These are phyloP conservation scores for Chymomyza amoena DNA, from an alignment of 2,888 invertebrate genomes.

Conservation along the genomic window DNA sequence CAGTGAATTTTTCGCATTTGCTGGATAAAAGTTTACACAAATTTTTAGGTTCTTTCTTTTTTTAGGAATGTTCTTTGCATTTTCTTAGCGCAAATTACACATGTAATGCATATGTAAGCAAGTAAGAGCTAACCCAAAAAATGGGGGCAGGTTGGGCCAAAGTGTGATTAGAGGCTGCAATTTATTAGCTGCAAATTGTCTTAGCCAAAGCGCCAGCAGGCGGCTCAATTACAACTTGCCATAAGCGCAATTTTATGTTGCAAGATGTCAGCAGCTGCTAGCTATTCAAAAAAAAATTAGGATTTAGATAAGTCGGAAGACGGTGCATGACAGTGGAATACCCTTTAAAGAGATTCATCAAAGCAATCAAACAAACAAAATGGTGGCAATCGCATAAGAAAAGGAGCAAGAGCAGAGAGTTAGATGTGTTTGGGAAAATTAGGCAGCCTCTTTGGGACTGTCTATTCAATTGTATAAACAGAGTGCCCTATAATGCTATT, in stretches of 20 bases:
- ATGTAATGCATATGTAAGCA: constrained; percentile 68
- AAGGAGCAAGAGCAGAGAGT: too few relatives aligned
- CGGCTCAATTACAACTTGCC: not conserved
- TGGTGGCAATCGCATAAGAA: too few relatives aligned
- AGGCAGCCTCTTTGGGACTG: too few relatives aligned
- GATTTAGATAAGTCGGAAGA: too few relatives aligned
- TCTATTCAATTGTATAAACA: too few relatives aligned
- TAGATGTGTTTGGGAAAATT: too few relatives aligned
- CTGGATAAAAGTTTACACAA: constrained; percentile 19
- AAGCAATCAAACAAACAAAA: too few relatives aligned
- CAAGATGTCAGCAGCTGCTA: constrained; percentile 52
- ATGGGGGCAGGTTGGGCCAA: not conserved
- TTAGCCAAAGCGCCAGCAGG: not conserved
- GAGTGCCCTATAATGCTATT: too few relatives aligned
- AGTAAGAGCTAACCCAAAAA: not conserved
- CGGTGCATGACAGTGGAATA: too few relatives aligned
- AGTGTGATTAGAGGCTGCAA: constrained; percentile 1
- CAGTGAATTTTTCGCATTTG: constrained; percentile 12
- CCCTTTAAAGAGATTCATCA: too few relatives aligned
- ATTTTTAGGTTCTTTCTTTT: not conserved
- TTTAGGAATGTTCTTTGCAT: constrained; percentile 45
- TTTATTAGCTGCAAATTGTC: constrained; percentile 8
- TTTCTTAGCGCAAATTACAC: constrained; percentile 64
- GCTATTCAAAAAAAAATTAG: not conserved
- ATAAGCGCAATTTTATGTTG: constrained; percentile 2